Evolutionary conservation across 2,797 vertebrate genomes (phyloP).

Genomic region (Spea hammondii): DNA sequence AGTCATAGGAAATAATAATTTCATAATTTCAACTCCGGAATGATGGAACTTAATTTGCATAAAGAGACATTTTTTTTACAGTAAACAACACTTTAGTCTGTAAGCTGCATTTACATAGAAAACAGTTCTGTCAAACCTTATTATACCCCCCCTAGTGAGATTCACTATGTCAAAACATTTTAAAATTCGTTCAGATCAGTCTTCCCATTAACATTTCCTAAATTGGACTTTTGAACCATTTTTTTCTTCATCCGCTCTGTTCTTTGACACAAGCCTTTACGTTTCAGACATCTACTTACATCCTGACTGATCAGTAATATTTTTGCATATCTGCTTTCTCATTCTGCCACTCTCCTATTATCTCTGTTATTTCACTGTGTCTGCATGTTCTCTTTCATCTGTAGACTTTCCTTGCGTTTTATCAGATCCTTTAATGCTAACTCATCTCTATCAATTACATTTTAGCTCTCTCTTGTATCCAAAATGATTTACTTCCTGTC

Average conservation of each 20-base stretch:
- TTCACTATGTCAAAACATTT: constrained; percentile 66
- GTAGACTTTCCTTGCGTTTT: constrained; percentile 16
- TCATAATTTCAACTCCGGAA: constrained; percentile 61
- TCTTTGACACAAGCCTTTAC: constrained; percentile 23
- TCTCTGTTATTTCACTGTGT: background rate
- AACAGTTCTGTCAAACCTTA: constrained; percentile 72
- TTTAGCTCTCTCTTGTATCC: constrained; percentile 11
- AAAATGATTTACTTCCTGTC: constrained; percentile 31
- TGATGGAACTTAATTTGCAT: constrained; percentile 71
- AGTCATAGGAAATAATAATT: constrained; percentile 66
- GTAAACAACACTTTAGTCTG: constrained; percentile 70
- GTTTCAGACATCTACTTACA: constrained; percentile 32
- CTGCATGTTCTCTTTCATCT: constrained; percentile 34
- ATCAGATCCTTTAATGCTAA: constrained; percentile 39
- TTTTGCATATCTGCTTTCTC: constrained; percentile 1
- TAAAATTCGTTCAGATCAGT: constrained; percentile 61
- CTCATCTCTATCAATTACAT: constrained; percentile 39
- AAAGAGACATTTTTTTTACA: constrained; percentile 72
- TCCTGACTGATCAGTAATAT: constrained; percentile 30
- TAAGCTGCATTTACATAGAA: constrained; percentile 74
- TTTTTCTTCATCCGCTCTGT: constrained; percentile 15
- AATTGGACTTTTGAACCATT: constrained; percentile 56
- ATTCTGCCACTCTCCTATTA: constrained; percentile 41
- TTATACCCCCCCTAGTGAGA: constrained; percentile 70
- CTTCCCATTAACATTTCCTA: constrained; percentile 59